Base-by-base conservation (phyloP, 1,140 invertebrate genomes). In the Zaprionus inermis region DNA sequence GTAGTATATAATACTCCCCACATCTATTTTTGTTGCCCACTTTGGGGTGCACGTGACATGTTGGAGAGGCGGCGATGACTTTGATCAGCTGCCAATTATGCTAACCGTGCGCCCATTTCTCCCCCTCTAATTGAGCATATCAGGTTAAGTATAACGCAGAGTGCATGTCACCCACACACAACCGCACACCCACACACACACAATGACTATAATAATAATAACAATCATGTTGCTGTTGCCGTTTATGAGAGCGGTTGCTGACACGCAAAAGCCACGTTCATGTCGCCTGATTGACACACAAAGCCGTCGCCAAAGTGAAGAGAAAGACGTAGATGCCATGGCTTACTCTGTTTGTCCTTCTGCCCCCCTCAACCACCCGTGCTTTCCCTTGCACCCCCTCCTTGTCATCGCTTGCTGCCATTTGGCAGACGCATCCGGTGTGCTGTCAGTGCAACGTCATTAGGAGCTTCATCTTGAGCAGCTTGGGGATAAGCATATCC, bases 211-310 rank as follows among this genome's bases (percentile, higher is more conserved):
- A 18, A 52, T 65, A 22, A 51, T 61, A 34, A 24, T 58, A 36
- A 34, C 32, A 36, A 38, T 38, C 24, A 16, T 55, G 2, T 16
- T 55, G 34, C 3, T 20, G 34, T 22, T 61, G 18, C 18, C 41
- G 68, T 64, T 70, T 72, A 83, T 66, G 80, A 66, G 73, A 68
- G 64, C 57, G 11, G 44, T 67, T 65, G 46, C 63, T 67, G 83
- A 88, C 83, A 89, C 70, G 79, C 64, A 83, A 83, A 83, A 79
- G 70, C 70, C 75, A 78, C 73, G 72, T 65, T 64, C 67, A 76
- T 63, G 55, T 59, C 36, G 63, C 58, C 83, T 86, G 84, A 89
- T 83, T 89, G 83, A 89, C 84, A 86, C 55, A 83, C 76, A 86
- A 89, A 89, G 76, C 79, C 57, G 20, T 55, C 18, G 51, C 36